Conservation (phyloP, 2,797 vertebrate species). For the Monodelphis domestica region DNA sequence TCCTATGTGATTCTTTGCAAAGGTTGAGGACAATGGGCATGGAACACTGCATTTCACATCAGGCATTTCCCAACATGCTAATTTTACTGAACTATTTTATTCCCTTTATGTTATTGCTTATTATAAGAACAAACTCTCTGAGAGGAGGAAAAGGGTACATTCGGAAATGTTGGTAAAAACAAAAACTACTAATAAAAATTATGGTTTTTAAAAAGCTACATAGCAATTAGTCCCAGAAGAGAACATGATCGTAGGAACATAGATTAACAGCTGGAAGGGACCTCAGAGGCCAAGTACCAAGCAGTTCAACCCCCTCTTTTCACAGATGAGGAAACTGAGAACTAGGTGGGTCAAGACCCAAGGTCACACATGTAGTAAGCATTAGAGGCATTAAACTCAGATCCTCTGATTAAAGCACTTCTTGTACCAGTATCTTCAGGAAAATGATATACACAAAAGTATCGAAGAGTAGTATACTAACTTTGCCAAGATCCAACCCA, state of each 20-base stretch:
- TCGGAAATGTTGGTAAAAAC: background rate
- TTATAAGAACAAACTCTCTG: background rate
- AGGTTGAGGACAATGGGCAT: background rate
- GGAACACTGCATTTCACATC: background rate
- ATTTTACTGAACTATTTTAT: background rate
- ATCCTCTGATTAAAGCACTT: background rate
- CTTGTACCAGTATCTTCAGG: background rate
- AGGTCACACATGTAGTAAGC: background rate
- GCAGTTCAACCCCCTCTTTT: background rate
- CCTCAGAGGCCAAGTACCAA: background rate
- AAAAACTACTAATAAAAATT: background rate
- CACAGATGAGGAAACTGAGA: background rate
- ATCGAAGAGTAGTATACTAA: background rate
- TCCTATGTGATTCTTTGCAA: background rate
- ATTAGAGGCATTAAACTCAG: background rate
- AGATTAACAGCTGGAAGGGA: background rate
- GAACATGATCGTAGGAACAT: background rate
- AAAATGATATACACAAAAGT: background rate
- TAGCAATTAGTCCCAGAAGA: background rate
- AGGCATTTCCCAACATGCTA: background rate
- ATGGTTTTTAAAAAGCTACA: background rate
- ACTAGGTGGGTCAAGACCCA: background rate
- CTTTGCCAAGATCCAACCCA: background rate
- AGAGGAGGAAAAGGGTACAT: background rate
- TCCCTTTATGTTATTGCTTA: background rate